Conservation (phyloP, 2,888 invertebrate genomes). For the Danaus chrysippus region DNA sequence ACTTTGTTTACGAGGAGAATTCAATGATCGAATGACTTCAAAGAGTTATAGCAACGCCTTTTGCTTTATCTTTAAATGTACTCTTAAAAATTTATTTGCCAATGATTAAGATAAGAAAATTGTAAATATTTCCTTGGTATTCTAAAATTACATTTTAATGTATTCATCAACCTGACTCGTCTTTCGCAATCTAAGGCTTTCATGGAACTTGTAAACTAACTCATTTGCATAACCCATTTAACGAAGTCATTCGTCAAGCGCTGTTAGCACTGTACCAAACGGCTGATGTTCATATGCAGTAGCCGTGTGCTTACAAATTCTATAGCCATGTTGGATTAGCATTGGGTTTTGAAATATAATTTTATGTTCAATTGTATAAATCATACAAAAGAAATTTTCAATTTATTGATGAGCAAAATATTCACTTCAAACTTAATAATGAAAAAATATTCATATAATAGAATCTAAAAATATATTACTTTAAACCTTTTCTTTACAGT, state of each 20-base stretch:
- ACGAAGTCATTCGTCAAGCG: conserved; percentile 35
- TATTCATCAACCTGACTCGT: conserved; percentile 26
- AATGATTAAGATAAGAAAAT: not conserved
- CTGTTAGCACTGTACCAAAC: conserved; percentile 19
- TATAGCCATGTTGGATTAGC: conserved; percentile 7
- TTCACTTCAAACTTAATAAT: too few species aligned
- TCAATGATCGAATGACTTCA: not conserved
- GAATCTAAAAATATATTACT: too few species aligned
- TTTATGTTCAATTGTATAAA: too few species aligned
- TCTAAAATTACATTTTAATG: conserved; percentile 27
- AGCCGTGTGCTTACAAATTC: not conserved
- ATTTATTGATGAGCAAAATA: too few species aligned
- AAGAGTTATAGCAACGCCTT: conserved; percentile 1
- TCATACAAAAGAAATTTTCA: too few species aligned
- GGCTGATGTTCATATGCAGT: too few species aligned
- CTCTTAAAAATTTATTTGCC: not conserved
- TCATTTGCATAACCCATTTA: conserved; percentile 58
- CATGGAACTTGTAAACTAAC: conserved; percentile 37
- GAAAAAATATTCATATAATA: too few species aligned
- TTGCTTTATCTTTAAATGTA: not conserved
- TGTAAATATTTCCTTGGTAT: conserved; percentile 11
- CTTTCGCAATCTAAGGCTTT: conserved; percentile 30
- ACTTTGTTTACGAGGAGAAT: not conserved
- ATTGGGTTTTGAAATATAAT: too few species aligned
- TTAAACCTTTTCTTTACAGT: too few species aligned